These are phyloP conservation scores for Gracilinanus agilis DNA, from an alignment of 2,113 vertebrate genomes.

Conservation along the genomic window DNA sequence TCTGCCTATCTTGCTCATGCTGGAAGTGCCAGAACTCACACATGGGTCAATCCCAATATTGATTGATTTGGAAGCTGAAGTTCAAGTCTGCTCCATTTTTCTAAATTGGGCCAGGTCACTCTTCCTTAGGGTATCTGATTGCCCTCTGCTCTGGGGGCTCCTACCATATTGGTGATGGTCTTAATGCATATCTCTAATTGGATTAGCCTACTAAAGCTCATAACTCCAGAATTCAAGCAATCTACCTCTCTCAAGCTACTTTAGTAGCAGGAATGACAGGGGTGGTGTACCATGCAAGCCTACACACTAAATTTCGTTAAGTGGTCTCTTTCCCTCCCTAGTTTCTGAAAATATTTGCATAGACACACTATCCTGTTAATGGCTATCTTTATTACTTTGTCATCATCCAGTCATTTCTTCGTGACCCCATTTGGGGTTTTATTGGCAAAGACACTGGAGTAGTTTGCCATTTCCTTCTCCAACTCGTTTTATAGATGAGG, in stretches of 20 bases:
- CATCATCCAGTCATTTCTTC: not conserved
- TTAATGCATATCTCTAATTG: not conserved
- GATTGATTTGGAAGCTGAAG: not conserved
- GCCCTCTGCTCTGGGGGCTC: not conserved
- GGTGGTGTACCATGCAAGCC: not conserved
- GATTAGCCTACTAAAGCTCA: not conserved
- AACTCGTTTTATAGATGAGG: no score
- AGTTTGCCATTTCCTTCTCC: no score
- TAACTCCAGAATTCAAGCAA: not conserved
- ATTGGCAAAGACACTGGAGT: no score
- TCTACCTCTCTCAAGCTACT: not conserved
- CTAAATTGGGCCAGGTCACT: not conserved
- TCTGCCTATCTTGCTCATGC: not conserved
- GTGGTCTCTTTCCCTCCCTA: not conserved
- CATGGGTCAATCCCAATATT: not conserved
- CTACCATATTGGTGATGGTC: not conserved
- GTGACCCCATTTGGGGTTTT: no score
- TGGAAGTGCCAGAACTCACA: not conserved
- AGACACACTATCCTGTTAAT: not conserved
- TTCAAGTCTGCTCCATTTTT: not conserved
- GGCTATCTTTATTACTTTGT: slow-evolving; percentile 36
- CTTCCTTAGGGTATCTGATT: not conserved
- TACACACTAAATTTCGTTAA: not conserved
- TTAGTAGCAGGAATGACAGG: not conserved
- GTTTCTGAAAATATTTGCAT: not conserved